Conservation (phyloP, 2,113 vertebrate species). For the Amphiprion ocellaris region DNA sequence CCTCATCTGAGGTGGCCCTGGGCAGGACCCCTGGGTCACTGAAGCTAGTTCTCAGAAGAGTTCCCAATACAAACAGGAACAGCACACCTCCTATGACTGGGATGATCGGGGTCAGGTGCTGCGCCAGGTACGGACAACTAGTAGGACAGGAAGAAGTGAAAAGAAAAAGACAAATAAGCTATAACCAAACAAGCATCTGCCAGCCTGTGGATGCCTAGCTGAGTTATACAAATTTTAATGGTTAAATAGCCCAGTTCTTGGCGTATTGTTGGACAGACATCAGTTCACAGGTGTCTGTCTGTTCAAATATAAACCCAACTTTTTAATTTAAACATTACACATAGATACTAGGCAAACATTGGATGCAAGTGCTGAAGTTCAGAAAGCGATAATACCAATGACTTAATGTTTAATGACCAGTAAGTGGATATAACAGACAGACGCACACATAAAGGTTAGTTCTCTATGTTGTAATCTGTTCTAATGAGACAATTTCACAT, state of each 20-base stretch:
- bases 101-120: slow-evolving; percentile 90
- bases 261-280: slow-evolving; percentile 7
- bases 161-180: slow-evolving; percentile 21
- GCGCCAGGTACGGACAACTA: slow-evolving; percentile 92
- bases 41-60: slow-evolving; percentile 95
- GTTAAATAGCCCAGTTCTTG: neutral
- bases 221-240: neutral
- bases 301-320: neutral
- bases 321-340: neutral
- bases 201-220: no score
- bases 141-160: slow-evolving; percentile 50
- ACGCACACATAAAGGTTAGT: slow-evolving; percentile 22
- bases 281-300: neutral
- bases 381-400: neutral
- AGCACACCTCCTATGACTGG: slow-evolving; percentile 92
- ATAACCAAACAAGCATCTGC: neutral
- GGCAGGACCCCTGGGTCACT: slow-evolving; percentile 96
- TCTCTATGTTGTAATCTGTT: slow-evolving; percentile 57
- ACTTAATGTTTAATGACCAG: slow-evolving; percentile 27
- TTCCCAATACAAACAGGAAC: slow-evolving; percentile 95
- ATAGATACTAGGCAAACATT: neutral
- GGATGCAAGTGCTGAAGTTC: neutral
- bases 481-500: slow-evolving; percentile 56
- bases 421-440: slow-evolving; percentile 18
- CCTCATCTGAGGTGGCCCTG: slow-evolving; percentile 92